Evolutionary conservation across 1,140 invertebrate genomes (phyloP).

Genomic region (Zelostemma sp.): DNA sequence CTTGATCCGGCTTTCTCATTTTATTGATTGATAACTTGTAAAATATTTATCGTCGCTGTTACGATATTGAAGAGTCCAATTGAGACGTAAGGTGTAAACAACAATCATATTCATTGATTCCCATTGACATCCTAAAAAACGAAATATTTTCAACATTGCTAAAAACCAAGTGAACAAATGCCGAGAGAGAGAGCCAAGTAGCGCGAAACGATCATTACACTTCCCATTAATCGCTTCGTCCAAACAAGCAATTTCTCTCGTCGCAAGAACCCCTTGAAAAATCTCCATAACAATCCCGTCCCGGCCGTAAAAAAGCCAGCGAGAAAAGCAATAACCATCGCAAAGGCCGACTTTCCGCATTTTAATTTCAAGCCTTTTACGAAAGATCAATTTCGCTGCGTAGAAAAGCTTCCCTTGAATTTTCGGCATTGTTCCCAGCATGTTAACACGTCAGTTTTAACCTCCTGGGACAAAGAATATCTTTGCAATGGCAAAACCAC

Average conservation of each 20-base stretch:
- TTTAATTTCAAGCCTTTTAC: neutral
- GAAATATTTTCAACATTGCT: no score
- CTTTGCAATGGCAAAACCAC: slow-evolving; percentile 52
- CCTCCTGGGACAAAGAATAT: slow-evolving; percentile 52
- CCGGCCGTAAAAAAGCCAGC: neutral
- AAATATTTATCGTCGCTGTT: no score
- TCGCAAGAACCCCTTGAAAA: neutral
- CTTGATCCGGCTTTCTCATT: no score
- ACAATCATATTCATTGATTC: no score
- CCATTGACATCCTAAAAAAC: no score
- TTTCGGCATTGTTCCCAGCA: slow-evolving; percentile 41
- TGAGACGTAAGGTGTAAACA: no score
- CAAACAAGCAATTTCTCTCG: neutral
- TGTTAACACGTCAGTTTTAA: slow-evolving; percentile 39
- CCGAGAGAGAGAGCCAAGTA: no score
- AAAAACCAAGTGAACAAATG: no score
- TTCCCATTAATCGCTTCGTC: neutral
- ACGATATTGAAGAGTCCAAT: no score
- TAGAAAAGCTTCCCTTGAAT: slow-evolving; percentile 5
- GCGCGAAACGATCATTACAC: neutral
- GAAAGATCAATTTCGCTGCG: neutral
- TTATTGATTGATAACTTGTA: no score
- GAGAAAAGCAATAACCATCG: neutral
- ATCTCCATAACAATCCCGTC: neutral
- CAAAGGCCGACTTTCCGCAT: neutral